phyloP scores from a whole-genome alignment of 1,140 invertebrate genomes.

The Epicauta chinensis region DNA sequence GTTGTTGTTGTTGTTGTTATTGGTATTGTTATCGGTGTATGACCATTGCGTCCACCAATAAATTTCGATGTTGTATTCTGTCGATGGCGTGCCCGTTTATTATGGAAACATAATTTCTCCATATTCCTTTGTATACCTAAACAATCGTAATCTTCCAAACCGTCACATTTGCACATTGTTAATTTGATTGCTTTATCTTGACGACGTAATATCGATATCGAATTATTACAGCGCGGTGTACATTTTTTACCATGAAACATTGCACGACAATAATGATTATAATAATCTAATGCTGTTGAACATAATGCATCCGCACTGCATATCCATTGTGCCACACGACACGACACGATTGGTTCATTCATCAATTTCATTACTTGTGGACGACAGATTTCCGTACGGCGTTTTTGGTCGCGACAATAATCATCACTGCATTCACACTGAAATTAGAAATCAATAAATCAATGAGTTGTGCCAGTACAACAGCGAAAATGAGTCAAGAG shows the following conservation, averaged over 20 bases:
- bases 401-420: constrained; percentile 60
- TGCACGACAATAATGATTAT: constrained; percentile 60
- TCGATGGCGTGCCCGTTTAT: constrained; percentile 25
- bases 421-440: constrained; percentile 65
- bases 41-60: constrained; percentile 4
- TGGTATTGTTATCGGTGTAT: neutral
- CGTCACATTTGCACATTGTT: constrained; percentile 68
- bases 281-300: constrained; percentile 68
- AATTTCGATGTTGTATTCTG: neutral
- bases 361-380: constrained; percentile 59
- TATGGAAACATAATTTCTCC: constrained; percentile 64
- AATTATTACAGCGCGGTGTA: constrained; percentile 67
- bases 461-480: too few species aligned
- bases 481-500: too few species aligned
- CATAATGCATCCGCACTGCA: constrained; percentile 70
- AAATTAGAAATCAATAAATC: constrained; percentile 30
- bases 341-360: constrained; percentile 62
- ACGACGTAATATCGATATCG: constrained; percentile 65
- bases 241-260: constrained; percentile 75
- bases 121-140: constrained; percentile 60
- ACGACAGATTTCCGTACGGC: constrained; percentile 63
- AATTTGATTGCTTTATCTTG: constrained; percentile 75
- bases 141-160: constrained; percentile 70
- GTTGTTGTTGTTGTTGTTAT: neutral
- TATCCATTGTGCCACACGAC: constrained; percentile 69